Conservation (phyloP, 2,888 invertebrate species). For the Drosophila mercatorum region DNA sequence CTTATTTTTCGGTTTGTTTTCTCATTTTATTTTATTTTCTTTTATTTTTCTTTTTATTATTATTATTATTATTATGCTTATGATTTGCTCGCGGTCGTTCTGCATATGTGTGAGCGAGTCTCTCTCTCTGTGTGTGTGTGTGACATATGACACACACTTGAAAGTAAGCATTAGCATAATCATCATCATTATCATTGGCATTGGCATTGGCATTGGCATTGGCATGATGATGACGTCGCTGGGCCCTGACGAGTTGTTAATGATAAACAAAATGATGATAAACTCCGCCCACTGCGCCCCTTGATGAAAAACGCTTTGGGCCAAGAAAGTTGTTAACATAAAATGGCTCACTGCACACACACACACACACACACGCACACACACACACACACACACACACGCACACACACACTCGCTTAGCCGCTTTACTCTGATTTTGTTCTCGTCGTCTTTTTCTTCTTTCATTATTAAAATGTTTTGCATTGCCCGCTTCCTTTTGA, state of each 20-base stretch:
- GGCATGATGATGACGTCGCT: conserved; percentile 34
- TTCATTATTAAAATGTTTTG: conserved; percentile 64
- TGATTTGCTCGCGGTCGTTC: conserved; percentile 37
- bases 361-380: conserved; percentile 41
- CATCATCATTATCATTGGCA: conserved; percentile 29
- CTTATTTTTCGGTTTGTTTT: conserved; percentile 27
- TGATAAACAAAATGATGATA: conserved; percentile 74
- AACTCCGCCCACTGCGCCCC: conserved; percentile 28
- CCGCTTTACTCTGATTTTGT: conserved; percentile 49
- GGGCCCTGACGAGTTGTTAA: conserved; percentile 72
- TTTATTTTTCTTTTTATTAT: conserved; percentile 31
- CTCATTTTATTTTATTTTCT: conserved; percentile 10
- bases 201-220: conserved; percentile 19
- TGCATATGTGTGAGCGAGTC: conserved; percentile 37
- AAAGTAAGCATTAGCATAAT: conserved; percentile 31
- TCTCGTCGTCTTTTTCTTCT: conserved; percentile 12
- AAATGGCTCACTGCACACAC: conserved; percentile 71
- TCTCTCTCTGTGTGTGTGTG: conserved; percentile 17
- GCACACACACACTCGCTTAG: conserved; percentile 36
- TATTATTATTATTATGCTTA: conserved; percentile 24
- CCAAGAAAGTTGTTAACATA: conserved; percentile 78
- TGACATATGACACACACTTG: conserved; percentile 72
- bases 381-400: conserved; percentile 14
- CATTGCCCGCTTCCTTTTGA: conserved; percentile 33
- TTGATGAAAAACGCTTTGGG: conserved; percentile 68